Evolutionary conservation across 2,888 invertebrate genomes (phyloP).

Genomic region (Nomada hirtipes): DNA sequence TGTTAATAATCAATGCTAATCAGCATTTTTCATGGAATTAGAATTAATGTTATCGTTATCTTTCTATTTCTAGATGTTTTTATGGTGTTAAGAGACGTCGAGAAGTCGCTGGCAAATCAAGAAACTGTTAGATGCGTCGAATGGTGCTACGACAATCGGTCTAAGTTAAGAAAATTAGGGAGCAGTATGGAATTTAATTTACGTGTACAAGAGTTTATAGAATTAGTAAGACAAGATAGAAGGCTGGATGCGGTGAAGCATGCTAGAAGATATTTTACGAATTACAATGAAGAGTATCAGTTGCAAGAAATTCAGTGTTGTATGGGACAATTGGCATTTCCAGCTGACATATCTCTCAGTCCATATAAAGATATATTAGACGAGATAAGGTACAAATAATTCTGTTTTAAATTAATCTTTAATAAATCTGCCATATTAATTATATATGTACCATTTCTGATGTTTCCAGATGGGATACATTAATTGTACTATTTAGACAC

Average conservation of each 20-base stretch:
- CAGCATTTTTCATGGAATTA: not conserved
- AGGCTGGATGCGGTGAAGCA: conserved; percentile 97
- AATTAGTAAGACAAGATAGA: conserved; percentile 94
- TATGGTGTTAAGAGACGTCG: conserved; percentile 93
- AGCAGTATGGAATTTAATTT: conserved; percentile 98
- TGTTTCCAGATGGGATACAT: conserved; percentile 89
- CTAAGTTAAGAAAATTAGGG: conserved; percentile 96
- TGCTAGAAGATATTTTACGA: conserved; percentile 96
- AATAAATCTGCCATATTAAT: not conserved
- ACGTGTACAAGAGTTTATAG: conserved; percentile 97
- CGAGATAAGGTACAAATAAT: conserved; percentile 85
- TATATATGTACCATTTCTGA: conserved; percentile 11
- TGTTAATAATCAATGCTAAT: not conserved
- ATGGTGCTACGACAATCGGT: conserved; percentile 99
- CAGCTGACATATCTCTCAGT: conserved; percentile 89
- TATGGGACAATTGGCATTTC: conserved; percentile 98
- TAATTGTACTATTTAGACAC: conserved; percentile 95
- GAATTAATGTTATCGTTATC: conserved; percentile 11
- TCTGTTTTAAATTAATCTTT: not conserved
- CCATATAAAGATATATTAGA: conserved; percentile 90
- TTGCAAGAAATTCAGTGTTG: conserved; percentile 95
- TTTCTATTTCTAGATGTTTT: conserved; percentile 90
- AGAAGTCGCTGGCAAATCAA: conserved; percentile 91
- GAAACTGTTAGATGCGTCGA: conserved; percentile 95
- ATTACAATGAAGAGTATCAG: conserved; percentile 92